Evolutionary conservation across 1,140 invertebrate species (phyloP), one percentile per base, ranked within the genome.

Genomic region (Daktulosphaira vitifoliae): DNA sequence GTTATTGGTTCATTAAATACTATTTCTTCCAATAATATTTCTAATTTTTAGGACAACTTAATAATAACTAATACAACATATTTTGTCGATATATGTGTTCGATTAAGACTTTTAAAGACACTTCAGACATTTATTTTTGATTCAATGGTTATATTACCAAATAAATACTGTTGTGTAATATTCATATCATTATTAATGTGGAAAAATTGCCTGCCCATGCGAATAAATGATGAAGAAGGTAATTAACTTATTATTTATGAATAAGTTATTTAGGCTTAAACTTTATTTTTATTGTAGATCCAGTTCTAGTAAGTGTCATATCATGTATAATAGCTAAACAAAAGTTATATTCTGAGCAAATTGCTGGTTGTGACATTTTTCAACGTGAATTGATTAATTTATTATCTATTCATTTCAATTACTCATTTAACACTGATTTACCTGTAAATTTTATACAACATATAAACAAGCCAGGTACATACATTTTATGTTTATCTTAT

Each of bases 151-250:
- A 15, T 62, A 8, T 48, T 62, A 33, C 42, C 42, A 4, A 62
- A 62, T 20, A 62, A 62, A 33, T 62, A 62, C 46, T 62, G 56
- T 33, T 62, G 56, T 62, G 9, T 48, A 1, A 29, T 62, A 48
- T 62, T 62, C 46, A 22, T 22, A 62, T 62, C 42, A 16, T 48
- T 62, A 15, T 33, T 62, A 13, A 29, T 62, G n/a, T 62, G 56
- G 56, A 62, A 46, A 33, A 48, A 46, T 48, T 62, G 42, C 13
- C 33, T 62, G 20, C 56, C 56, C 20, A 22, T 8, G 20, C 9
- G 16, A 29, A 16, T 33, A 46, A 62, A 48, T 48, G 15, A 33
- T 22, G 5, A 48, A 46, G n/a, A 48, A 33, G 56, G 56, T 62
- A 59, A 46, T 26, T 46, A 42, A 3, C 6, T 53, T 33, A 6